Evolutionary conservation across 2,888 invertebrate species (phyloP).

Genomic region (Latheticus oryzae): DNA sequence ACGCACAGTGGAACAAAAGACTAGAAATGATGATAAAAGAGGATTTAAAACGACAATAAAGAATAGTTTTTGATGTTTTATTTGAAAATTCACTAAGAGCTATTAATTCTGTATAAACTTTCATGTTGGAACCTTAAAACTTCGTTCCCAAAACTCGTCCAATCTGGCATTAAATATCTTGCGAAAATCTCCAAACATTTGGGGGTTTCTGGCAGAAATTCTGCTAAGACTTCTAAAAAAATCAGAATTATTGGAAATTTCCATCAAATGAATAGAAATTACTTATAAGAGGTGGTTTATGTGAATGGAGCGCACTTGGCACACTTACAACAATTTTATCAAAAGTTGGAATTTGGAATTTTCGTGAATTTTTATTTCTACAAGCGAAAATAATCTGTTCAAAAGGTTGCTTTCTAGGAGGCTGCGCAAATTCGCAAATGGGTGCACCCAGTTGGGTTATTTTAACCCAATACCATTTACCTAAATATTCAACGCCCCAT

Average conservation of each 20-base stretch:
- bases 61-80: too few species aligned
- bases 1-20: too few species aligned
- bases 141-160: constrained; percentile 89
- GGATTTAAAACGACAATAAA: too few species aligned
- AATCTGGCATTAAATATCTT: constrained; percentile 85
- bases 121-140: constrained; percentile 84
- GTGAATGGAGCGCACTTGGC: constrained; percentile 94
- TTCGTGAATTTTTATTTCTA: constrained; percentile 54
- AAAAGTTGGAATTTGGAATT: constrained; percentile 59
- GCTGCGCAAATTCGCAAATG: constrained; percentile 51
- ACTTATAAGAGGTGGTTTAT: constrained; percentile 90
- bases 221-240: constrained; percentile 73
- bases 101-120: too few species aligned
- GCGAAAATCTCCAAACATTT: constrained; percentile 91
- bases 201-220: constrained; percentile 70
- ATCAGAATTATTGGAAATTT: constrained; percentile 2
- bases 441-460: constrained; percentile 63
- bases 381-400: constrained; percentile 82
- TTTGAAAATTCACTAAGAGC: too few species aligned
- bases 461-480: constrained; percentile 92
- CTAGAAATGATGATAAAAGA: too few species aligned
- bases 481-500: constrained; percentile 80
- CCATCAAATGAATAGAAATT: too few species aligned
- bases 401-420: constrained; percentile 86
- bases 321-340: constrained; percentile 80